phyloP scores from a whole-genome alignment of 2,113 vertebrate species.

The Glaucidium brasilianum region DNA sequence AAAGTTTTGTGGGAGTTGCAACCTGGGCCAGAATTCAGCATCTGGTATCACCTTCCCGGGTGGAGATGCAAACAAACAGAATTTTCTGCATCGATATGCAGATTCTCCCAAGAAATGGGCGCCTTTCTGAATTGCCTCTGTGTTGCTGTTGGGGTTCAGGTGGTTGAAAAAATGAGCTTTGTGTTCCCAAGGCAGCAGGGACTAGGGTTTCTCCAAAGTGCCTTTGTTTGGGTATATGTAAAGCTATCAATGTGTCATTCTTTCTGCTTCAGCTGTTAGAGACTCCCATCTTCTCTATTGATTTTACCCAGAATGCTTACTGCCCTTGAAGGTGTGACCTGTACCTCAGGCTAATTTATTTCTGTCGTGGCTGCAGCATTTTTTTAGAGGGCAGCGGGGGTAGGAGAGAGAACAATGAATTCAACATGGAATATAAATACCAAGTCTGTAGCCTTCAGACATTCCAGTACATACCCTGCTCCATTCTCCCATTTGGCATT shows the following conservation, averaged over 20 bases:
- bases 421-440: constrained; percentile 65
- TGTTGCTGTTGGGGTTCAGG: constrained; percentile 51
- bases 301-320: constrained; percentile 69
- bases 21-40: not conserved
- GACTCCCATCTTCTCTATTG: constrained; percentile 71
- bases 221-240: constrained; percentile 68
- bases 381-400: constrained; percentile 33
- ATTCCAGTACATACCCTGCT: not conserved
- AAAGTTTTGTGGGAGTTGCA: not conserved
- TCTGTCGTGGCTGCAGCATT: constrained; percentile 72
- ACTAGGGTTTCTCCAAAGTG: constrained; percentile 34
- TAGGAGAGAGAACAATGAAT: constrained; percentile 35
- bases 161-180: constrained; percentile 39
- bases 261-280: constrained; percentile 68
- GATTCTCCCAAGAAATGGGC: not conserved
- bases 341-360: constrained; percentile 78
- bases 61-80: not conserved
- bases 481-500: constrained; percentile 8
- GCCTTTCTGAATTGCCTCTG: constrained; percentile 21
- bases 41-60: not conserved
- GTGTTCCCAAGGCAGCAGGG: not conserved
- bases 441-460: constrained; percentile 6
- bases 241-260: constrained; percentile 62
- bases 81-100: not conserved
- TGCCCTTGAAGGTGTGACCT: constrained; percentile 79